Evolutionary conservation across 2,888 invertebrate species (phyloP), one percentile per base, ranked within the genome.

Genomic region (Drosophila borealis): DNA sequence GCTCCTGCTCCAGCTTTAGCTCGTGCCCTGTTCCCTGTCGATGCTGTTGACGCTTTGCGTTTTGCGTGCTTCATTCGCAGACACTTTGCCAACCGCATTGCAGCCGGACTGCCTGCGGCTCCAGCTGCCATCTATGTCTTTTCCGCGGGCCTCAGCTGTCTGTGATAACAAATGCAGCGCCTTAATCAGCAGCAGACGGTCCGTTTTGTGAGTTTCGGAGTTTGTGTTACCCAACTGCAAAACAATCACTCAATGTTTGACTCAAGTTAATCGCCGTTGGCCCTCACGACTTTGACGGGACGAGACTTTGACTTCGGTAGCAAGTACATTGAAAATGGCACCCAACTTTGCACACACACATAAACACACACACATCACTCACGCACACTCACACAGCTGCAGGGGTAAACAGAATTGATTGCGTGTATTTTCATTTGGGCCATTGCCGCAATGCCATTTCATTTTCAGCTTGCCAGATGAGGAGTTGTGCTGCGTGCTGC

Each of bases 231-330:
- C 45, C 49, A 61, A 64, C 70, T 74, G 85, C 79, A 80, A 87
- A 88, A 88, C 88, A 87, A 87, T 87, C 85, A 85, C 70, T 89
- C 88, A 89, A 80, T 89, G 77, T 78, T 85, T 88, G 88, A 74
- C 89, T 89, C 77, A 62, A 88, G 82, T 85, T 86, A 86, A 86
- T 89, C 86, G 89, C 89, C 89, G 88, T 72, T 80, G 78, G 89
- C 85, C 79, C 56, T 70, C 68, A 62, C 67, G 69, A 77, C 69
- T 75, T 78, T 72, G 75, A 76, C 67, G 67, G 19, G 78, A 71
- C 68, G 64, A 67, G 61, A 63, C 80, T 74, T 69, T 61, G 70
- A 66, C 75, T 73, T 70, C 21, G 55, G 57, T 37, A 44, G 36
- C 51, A 34, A 55, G 14, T 41, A 10, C 71, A 68, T 33, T 37